Evolutionary conservation across 2,888 invertebrate species (phyloP).

Genomic region (Cephus sareptanus): DNA sequence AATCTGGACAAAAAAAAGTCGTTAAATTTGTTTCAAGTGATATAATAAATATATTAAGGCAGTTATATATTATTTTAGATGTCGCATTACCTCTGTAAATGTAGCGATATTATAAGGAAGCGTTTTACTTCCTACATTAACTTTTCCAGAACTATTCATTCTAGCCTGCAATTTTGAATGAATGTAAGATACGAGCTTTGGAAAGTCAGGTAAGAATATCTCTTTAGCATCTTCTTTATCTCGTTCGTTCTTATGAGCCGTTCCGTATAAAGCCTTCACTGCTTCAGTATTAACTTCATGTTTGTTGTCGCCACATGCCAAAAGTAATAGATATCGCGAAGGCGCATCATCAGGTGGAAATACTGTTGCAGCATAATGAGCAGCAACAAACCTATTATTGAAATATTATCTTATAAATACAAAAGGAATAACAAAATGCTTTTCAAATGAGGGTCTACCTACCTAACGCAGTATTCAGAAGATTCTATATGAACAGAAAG

Average conservation of each 20-base stretch:
- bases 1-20: slow-evolving; percentile 68
- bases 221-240: slow-evolving; percentile 52
- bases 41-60: neutral
- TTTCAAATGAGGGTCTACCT: slow-evolving; percentile 12
- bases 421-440: neutral
- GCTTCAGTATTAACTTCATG: slow-evolving; percentile 82
- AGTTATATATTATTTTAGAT: neutral
- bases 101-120: slow-evolving; percentile 79
- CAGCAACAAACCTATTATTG: slow-evolving; percentile 77
- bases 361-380: slow-evolving; percentile 82
- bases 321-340: slow-evolving; percentile 82
- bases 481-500: slow-evolving; percentile 80
- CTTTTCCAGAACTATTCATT: slow-evolving; percentile 65
- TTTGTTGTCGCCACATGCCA: slow-evolving; percentile 86
- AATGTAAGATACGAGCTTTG: slow-evolving; percentile 78
- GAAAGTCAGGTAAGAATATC: slow-evolving; percentile 77
- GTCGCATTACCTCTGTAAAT: slow-evolving; percentile 76
- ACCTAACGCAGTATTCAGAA: slow-evolving; percentile 73
- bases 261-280: slow-evolving; percentile 79
- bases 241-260: slow-evolving; percentile 63
- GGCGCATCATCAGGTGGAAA: slow-evolving; percentile 86
- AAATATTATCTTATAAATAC: neutral
- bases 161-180: slow-evolving; percentile 63
- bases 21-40: slow-evolving; percentile 1
- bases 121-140: slow-evolving; percentile 74